Percentiles rank a stretch among this genome's conserved stretches.
These are phyloP conservation scores for Platypus cylindrus DNA, from an alignment of 2,888 invertebrate genomes.

Conservation along the genomic window DNA sequence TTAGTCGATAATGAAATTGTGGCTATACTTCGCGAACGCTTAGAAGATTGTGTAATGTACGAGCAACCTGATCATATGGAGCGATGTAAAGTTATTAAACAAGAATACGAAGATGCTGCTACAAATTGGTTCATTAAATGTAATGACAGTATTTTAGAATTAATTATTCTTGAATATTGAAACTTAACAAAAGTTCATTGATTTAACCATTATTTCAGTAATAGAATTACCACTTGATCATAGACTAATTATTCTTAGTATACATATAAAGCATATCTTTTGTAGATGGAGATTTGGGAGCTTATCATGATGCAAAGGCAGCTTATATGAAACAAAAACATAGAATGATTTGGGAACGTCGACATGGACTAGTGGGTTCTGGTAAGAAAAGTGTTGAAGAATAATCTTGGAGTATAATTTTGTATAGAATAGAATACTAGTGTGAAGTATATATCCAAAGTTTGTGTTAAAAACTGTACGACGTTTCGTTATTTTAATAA, in stretches of 20 bases:
- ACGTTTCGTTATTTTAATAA: too few relatives aligned
- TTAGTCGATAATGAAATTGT: conserved; percentile 75
- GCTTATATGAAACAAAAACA: conserved; percentile 98
- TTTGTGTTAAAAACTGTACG: too few relatives aligned
- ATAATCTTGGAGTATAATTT: conserved; percentile 7
- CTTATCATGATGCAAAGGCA: conserved; percentile 52
- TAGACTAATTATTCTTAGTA: too few relatives aligned
- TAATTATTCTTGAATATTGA: too few relatives aligned
- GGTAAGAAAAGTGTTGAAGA: conserved; percentile 40
- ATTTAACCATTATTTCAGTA: too few relatives aligned
- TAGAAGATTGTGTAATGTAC: conserved; percentile 70
- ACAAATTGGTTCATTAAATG: conserved; percentile 92
- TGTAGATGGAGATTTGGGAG: conserved; percentile 87
- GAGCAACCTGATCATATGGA: conserved; percentile 58
- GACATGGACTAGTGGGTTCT: conserved; percentile 66
- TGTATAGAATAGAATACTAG: too few relatives aligned
- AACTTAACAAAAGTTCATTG: too few relatives aligned
- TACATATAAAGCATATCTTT: too few relatives aligned
- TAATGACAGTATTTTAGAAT: too few relatives aligned
- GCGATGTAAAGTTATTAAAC: conserved; percentile 54
- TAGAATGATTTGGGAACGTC: conserved; percentile 92
- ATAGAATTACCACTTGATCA: background rate
- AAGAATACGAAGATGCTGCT: conserved; percentile 62
- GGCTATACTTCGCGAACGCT: conserved; percentile 67
- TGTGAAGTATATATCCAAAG: too few relatives aligned